Evolutionary conservation across 2,888 invertebrate genomes (phyloP).

Genomic region (Cheilosia pagana): DNA sequence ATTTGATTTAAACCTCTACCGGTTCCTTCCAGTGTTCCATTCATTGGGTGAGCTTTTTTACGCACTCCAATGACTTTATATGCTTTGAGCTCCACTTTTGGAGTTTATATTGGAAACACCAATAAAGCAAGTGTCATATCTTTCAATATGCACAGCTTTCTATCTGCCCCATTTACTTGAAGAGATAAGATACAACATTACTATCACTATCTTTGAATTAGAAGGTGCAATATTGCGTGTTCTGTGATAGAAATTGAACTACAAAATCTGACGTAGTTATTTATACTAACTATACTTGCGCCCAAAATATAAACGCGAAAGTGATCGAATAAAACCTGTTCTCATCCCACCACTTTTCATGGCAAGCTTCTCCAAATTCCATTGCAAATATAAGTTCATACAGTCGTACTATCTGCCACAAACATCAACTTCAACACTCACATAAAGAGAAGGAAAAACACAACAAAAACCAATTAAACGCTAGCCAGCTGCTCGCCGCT

Average conservation of each 20-base stretch:
- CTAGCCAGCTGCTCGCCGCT: slow-evolving; percentile 21
- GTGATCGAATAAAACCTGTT: slow-evolving; percentile 58
- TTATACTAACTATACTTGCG: slow-evolving; percentile 9
- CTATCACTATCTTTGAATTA: not conserved
- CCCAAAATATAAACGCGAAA: slow-evolving; percentile 5
- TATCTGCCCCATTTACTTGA: not conserved
- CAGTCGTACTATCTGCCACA: slow-evolving; percentile 6
- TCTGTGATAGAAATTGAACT: not conserved
- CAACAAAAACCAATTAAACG: slow-evolving; percentile 36
- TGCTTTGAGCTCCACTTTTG: not conserved
- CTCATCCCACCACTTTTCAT: slow-evolving; percentile 54
- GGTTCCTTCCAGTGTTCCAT: too few relatives aligned
- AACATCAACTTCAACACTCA: slow-evolving; percentile 19
- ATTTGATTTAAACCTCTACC: too few relatives aligned
- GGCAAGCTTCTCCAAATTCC: slow-evolving; percentile 58
- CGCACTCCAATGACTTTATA: not conserved
- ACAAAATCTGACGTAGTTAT: slow-evolving; percentile 11
- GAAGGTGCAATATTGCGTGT: not conserved
- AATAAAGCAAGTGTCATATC: not conserved
- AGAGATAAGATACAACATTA: not conserved
- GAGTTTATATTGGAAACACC: not conserved
- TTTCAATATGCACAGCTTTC: not conserved
- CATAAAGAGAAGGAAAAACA: slow-evolving; percentile 38
- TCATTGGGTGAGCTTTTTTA: not conserved
- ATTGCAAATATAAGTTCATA: slow-evolving; percentile 43